Base-by-base conservation (phyloP, 2,797 vertebrate species). In the Diplodus puntazzo region DNA sequence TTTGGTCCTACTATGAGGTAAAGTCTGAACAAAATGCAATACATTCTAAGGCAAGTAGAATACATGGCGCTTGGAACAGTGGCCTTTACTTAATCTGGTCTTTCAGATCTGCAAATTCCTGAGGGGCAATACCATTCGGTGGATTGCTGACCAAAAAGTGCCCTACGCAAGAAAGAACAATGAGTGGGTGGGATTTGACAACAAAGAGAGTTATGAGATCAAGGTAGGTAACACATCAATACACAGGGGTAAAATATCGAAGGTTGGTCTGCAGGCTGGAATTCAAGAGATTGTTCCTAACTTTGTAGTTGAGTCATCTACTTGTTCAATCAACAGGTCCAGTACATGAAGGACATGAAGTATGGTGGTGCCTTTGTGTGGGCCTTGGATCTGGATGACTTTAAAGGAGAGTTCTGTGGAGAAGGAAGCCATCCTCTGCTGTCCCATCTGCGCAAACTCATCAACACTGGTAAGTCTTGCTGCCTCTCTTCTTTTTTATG, bases 1-100 rank as follows among this genome's bases (percentile, higher is more conserved):
- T 96, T 90, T 95, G 95, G 95, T 80, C 96, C 77, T 96, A 96
- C 83, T 97, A 95, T 82, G 95, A 97, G 94, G 96, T 96, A 60
- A 66, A 55, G 11, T 64, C 17, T 53, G 20, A 48, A 59, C 18
- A 46, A 69, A 16, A 17, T 68, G 0, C 53, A 73, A 42, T 17
- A 2, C 11, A 62, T 2, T 16, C 5, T 43, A 34, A 55, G 3
- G 63, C 0, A 2, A 27, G 46, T 6, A 50, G 2, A 55, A 48
- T 18, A 27, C n/a, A 10, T 25, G 16, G 9, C 60, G n/a, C 27
- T 20, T 61, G 3, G 21, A 20, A 63, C 34, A 53, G 39, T 59
- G 3, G 4, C n/a, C 39, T 49, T 49, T 48, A 25, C 12, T 57
- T 73, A 53, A 27, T 62, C 21, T 76, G 3, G 7, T 45, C 9